Percentiles rank a stretch among this genome's conserved stretches.
Conservation (phyloP, 2,888 invertebrate genomes). For the Drosophila mulleri region DNA sequence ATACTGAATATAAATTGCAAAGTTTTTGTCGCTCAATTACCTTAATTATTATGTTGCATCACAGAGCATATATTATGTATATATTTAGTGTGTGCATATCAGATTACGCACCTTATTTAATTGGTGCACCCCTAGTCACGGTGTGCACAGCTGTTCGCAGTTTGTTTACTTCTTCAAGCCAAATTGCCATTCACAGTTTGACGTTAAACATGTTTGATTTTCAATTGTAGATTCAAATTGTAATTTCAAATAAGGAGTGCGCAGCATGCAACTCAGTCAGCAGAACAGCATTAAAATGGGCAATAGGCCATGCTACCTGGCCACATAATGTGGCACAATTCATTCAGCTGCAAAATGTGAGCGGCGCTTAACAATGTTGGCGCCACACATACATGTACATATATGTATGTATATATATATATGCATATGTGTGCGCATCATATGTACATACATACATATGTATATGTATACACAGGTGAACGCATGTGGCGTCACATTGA, state of each 20-base stretch:
- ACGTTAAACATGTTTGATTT: conserved; percentile 27
- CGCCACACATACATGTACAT: conserved; percentile 29
- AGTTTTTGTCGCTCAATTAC: too few species aligned
- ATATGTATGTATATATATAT: background rate
- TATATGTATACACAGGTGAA: conserved; percentile 4
- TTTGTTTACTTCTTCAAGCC: conserved; percentile 46
- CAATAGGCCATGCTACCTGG: conserved; percentile 11
- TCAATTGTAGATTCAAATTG: conserved; percentile 36
- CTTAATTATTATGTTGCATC: too few species aligned
- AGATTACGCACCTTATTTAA: background rate
- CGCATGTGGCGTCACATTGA: conserved; percentile 52
- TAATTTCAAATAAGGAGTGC: conserved; percentile 23
- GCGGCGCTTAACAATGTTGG: conserved; percentile 30
- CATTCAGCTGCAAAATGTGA: conserved; percentile 28
- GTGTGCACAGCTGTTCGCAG: conserved; percentile 39
- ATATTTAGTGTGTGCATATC: too few species aligned
- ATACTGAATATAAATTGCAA: too few species aligned
- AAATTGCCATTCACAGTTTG: conserved; percentile 33
- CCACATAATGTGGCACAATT: conserved; percentile 20
- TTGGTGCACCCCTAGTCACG: conserved; percentile 20
- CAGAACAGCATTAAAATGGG: background rate
- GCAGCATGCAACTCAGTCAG: background rate
- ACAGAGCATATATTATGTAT: too few species aligned
- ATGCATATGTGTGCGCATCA: background rate
- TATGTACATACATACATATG: background rate